A percentile compares a stretch with the other conserved stretches of the same genome.
Conservation (phyloP, 2,888 invertebrate species). For the Drosophila picticornis region DNA sequence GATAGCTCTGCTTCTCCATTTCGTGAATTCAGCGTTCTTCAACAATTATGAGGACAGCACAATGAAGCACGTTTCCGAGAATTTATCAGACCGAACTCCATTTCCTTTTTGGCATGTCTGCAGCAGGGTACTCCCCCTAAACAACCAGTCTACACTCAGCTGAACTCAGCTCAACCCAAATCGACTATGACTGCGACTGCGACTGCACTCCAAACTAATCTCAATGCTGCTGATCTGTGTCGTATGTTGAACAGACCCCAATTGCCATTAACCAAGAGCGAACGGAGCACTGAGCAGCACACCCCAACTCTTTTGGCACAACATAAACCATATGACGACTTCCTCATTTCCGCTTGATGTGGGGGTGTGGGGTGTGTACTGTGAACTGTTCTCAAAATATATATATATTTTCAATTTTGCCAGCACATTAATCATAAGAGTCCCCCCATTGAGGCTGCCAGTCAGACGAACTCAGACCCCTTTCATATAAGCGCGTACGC, state of each 20-base stretch:
- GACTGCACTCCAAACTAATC: constrained; percentile 63
- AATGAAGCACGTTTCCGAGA: constrained; percentile 52
- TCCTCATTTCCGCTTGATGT: constrained; percentile 72
- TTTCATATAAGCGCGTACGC: constrained; percentile 52
- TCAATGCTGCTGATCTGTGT: constrained; percentile 58
- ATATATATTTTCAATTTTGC: constrained; percentile 73
- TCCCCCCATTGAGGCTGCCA: constrained; percentile 61
- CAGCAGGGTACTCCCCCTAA: constrained; percentile 48
- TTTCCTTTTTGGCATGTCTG: constrained; percentile 37
- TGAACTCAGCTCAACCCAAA: constrained; percentile 10
- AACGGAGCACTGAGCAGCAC: constrained; percentile 30
- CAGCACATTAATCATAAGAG: constrained; percentile 77
- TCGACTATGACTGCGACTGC: neutral
- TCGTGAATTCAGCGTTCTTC: constrained; percentile 4
- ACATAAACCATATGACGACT: constrained; percentile 74
- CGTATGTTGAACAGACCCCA: constrained; percentile 64
- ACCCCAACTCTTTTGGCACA: constrained; percentile 77
- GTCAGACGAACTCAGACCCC: constrained; percentile 56
- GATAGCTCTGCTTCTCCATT: neutral
- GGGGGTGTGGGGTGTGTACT: constrained; percentile 22
- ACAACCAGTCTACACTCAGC: constrained; percentile 4
- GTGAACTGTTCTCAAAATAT: constrained; percentile 4
- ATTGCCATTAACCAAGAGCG: constrained; percentile 6
- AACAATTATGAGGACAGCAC: constrained; percentile 34
- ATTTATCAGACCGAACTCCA: constrained; percentile 47